A percentile compares a stretch with the other conserved stretches of the same genome.
phyloP scores from a whole-genome alignment of 2,888 invertebrate genomes.

The Disparrhopalites patrizii region DNA sequence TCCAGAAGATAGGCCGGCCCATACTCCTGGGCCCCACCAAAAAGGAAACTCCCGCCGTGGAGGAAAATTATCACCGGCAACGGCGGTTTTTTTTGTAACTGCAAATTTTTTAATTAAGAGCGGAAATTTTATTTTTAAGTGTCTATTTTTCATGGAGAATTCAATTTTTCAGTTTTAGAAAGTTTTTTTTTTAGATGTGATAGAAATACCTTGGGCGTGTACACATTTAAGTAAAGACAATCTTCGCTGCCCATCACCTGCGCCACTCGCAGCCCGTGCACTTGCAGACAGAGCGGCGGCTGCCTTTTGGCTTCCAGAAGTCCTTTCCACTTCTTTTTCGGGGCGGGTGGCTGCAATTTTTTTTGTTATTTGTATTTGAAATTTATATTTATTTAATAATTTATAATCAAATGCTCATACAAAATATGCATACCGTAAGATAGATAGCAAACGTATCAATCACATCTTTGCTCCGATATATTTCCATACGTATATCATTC shows the following conservation, averaged over 20 bases:
- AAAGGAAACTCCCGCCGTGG: slow-evolving; percentile 35
- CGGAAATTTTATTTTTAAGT: too few species aligned
- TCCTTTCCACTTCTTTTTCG: slow-evolving; percentile 25
- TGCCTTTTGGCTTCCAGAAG: slow-evolving; percentile 33
- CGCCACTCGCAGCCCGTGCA: slow-evolving; percentile 29
- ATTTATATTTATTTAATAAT: not conserved
- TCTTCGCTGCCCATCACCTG: slow-evolving; percentile 37
- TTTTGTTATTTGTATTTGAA: not conserved
- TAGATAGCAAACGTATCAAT: too few species aligned
- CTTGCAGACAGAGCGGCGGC: slow-evolving; percentile 33
- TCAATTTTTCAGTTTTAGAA: not conserved
- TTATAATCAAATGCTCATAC: too few species aligned
- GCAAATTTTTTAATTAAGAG: too few species aligned
- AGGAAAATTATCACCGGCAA: slow-evolving; percentile 35
- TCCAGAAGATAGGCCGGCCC: slow-evolving; percentile 39
- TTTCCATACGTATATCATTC: too few species aligned
- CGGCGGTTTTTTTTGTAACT: not conserved
- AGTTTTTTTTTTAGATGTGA: too few species aligned
- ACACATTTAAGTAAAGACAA: slow-evolving; percentile 35
- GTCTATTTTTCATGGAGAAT: not conserved
- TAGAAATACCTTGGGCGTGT: slow-evolving; percentile 34
- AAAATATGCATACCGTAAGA: too few species aligned
- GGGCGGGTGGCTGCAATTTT: slow-evolving; percentile 21
- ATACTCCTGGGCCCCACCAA: slow-evolving; percentile 37
- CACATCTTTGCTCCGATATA: too few species aligned